These are phyloP conservation scores for Emydoidea blandingii DNA, from an alignment of 2,797 vertebrate genomes.

Conservation along the genomic window DNA sequence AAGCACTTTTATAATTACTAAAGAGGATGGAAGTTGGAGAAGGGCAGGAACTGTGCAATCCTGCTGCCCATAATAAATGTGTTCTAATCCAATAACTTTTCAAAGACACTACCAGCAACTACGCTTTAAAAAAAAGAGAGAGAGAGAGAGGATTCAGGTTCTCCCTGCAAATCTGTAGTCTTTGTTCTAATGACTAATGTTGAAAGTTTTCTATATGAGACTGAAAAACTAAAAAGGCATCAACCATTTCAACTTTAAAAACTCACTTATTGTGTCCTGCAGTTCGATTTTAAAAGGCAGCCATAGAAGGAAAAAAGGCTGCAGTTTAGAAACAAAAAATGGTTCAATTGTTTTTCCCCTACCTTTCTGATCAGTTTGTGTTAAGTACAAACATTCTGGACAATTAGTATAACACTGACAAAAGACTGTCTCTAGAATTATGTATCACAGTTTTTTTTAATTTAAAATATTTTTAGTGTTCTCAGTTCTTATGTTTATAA, in stretches of 20 bases:
- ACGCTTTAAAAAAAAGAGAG: background rate
- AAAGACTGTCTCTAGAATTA: background rate
- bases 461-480: background rate
- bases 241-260: background rate
- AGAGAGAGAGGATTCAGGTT: background rate
- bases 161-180: background rate
- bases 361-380: background rate
- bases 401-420: background rate
- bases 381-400: background rate
- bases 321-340: background rate
- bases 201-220: background rate
- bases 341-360: background rate
- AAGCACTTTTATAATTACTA: background rate
- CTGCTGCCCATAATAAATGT: accelerated
- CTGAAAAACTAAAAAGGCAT: accelerated
- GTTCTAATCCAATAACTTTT: background rate
- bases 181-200: background rate
- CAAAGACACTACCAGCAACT: background rate
- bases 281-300: background rate
- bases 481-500: background rate
- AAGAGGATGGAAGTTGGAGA: background rate
- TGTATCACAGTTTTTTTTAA: background rate
- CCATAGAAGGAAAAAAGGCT: background rate
- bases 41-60: background rate
- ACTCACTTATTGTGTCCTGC: no score